Evolutionary conservation across 2,113 vertebrate genomes (phyloP), one percentile per base, ranked within the genome.

Genomic region (Arvicanthis niloticus): DNA sequence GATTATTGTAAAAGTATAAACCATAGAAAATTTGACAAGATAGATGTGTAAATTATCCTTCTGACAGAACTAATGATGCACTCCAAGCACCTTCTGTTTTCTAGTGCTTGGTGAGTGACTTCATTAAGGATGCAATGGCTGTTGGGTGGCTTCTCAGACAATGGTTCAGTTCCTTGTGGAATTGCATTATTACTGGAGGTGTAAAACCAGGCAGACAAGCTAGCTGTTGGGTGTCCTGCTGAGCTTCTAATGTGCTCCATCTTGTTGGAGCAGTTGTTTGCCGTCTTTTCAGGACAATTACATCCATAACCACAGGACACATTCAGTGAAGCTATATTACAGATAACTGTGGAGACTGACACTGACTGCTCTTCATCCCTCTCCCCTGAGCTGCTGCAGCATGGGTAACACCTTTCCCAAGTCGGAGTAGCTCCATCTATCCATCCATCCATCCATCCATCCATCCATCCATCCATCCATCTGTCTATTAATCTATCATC

Each of bases 41-140:
- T 99, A 99, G 99, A 99, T 99, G 99, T 99, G 99, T 99, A 99
- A 99, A 99, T 99, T 99, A 99, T 99, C 99, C 99, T 99, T 99
- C 99, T 99, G 99, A 99, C 99, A 99, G 99, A 99, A 99, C 99
- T 99, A 99, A 99, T 99, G 99, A 99, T 99, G 99, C 99, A 99
- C 99, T 99, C 99, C 99, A 98, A 99, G 99, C 99, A 99, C 99
- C 99, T 99, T 99, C 99, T 99, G 99, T 99, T 99, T 99, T 99
- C 99, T 93, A 98, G 98, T 97, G 96, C 98, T 99, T 98, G 98
- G 98, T 97, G 98, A 98, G 98, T 37, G 76, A 98, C 99, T 99
- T 99, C 98, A 99, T 99, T 99, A 99, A 99, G 98, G 98, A 98
- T 99, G 98, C 99, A 98, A 86, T 94, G 98, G 97, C 98, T 99